Conservation (phyloP, 2,113 vertebrate genomes). For the Phaetusa simplex region DNA sequence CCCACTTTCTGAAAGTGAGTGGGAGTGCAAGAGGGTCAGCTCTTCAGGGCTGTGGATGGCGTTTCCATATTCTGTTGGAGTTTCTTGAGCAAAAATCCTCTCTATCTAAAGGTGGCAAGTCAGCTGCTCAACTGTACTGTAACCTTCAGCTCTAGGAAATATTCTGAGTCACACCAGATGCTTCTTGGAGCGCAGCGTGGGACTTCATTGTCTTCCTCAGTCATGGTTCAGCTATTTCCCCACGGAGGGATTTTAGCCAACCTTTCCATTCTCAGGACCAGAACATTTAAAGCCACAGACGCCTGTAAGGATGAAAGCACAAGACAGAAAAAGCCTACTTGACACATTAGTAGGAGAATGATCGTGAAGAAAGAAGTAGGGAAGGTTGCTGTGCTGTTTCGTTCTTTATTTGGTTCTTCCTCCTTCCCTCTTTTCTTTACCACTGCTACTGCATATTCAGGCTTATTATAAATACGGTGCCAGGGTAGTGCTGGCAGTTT, state of each 20-base stretch:
- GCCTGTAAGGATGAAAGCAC: neutral
- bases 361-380: neutral
- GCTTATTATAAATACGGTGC: neutral
- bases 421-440: neutral
- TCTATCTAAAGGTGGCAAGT: neutral
- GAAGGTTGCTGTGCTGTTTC: neutral
- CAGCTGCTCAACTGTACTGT: neutral
- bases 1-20: neutral
- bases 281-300: neutral
- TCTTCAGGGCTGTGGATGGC: neutral
- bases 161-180: conserved; percentile 48
- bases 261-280: conserved; percentile 16
- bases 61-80: neutral
- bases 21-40: neutral
- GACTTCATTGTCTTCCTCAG: conserved; percentile 49
- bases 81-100: neutral
- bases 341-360: neutral
- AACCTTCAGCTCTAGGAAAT: conserved; percentile 42
- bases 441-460: neutral
- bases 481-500: neutral
- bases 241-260: neutral
- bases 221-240: conserved; percentile 39
- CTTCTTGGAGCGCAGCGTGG: neutral
- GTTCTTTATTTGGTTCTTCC: neutral
- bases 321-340: neutral